These are phyloP conservation scores for Spisula subtruncata DNA, from an alignment of 2,888 invertebrate species.

Conservation along the genomic window DNA sequence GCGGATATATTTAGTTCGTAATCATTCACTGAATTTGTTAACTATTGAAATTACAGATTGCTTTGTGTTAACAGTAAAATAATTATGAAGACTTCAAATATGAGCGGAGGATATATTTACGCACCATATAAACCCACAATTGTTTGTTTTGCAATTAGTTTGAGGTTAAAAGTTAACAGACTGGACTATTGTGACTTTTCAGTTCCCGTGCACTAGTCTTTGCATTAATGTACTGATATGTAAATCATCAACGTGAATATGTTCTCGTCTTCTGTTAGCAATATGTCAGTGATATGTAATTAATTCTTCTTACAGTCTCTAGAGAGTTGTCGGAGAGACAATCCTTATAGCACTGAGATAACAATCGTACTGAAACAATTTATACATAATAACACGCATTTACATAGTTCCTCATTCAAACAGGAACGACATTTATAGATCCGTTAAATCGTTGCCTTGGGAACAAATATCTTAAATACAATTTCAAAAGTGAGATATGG, in stretches of 20 bases:
- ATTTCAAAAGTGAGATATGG: background rate
- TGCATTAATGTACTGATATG: background rate
- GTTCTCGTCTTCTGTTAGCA: background rate
- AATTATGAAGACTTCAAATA: no score
- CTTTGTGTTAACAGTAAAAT: no score
- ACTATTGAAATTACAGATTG: no score
- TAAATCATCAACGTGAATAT: background rate
- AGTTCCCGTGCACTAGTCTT: background rate
- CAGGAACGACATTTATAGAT: background rate
- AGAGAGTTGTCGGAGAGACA: background rate
- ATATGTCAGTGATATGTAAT: background rate
- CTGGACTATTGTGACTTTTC: slow-evolving; percentile 8
- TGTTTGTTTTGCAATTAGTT: no score
- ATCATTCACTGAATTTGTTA: no score
- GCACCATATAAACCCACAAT: no score
- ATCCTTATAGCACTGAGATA: background rate
- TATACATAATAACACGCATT: slow-evolving; percentile 10
- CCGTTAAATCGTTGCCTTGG: background rate
- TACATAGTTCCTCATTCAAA: background rate
- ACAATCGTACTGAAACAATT: background rate
- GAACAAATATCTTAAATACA: background rate
- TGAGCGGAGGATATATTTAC: no score
- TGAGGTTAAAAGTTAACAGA: no score
- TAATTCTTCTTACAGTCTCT: background rate
- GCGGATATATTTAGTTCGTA: no score